Evolutionary conservation across 2,797 vertebrate genomes (phyloP).

Genomic region (Pangasius djambal): DNA sequence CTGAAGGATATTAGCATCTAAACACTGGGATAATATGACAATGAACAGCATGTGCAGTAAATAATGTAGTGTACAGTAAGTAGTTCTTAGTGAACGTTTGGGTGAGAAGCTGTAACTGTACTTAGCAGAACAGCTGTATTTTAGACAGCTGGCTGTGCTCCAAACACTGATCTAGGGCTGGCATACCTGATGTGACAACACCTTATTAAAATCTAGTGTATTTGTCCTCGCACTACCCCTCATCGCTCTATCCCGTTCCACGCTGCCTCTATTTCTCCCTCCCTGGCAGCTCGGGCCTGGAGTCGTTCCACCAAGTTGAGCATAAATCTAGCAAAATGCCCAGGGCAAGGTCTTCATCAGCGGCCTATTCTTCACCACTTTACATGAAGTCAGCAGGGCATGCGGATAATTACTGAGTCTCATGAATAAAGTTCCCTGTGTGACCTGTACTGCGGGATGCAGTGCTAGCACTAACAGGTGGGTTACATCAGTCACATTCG

Average conservation of each 20-base stretch:
- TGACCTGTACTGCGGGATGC: constrained; percentile 39
- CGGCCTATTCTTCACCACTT: constrained; percentile 74
- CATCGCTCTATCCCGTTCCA: neutral
- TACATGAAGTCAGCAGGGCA: constrained; percentile 74
- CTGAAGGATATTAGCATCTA: neutral
- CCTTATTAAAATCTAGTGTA: constrained; percentile 72
- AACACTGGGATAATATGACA: too few relatives aligned
- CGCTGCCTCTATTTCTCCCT: constrained; percentile 49
- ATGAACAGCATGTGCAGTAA: neutral
- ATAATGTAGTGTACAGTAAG: constrained; percentile 8
- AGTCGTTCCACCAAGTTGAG: constrained; percentile 63
- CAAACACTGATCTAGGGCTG: constrained; percentile 68
- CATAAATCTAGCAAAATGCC: constrained; percentile 72
- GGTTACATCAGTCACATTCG: neutral
- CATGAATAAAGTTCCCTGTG: constrained; percentile 61
- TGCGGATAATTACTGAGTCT: constrained; percentile 68
- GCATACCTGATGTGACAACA: constrained; percentile 72
- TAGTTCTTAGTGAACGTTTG: constrained; percentile 50
- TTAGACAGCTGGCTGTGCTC: constrained; percentile 66
- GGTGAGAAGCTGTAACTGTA: constrained; percentile 54
- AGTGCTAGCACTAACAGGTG: constrained; percentile 32
- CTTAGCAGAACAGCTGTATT: constrained; percentile 61
- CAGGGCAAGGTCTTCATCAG: constrained; percentile 77
- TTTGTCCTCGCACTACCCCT: constrained; percentile 65
- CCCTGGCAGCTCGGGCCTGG: constrained; percentile 52